A percentile compares a stretch with the other conserved stretches of the same genome.
phyloP scores from a whole-genome alignment of 2,888 invertebrate genomes.

The Acanthoscelides obtectus region DNA sequence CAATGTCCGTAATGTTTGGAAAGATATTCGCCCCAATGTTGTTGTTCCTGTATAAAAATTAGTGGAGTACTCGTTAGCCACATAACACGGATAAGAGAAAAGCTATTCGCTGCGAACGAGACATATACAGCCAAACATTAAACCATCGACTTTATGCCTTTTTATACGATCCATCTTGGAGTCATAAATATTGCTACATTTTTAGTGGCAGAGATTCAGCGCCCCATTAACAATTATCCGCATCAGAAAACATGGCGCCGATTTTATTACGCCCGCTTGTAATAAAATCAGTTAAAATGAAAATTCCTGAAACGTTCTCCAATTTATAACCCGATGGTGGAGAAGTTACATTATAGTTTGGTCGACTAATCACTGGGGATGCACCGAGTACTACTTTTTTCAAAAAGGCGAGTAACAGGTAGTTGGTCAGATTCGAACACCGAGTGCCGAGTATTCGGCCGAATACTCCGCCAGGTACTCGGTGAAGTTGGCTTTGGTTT shows the following conservation, averaged over 20 bases:
- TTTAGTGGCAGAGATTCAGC: not conserved
- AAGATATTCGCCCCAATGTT: not conserved
- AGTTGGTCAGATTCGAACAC: too few species aligned
- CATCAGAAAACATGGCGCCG: not conserved
- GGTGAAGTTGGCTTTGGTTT: too few species aligned
- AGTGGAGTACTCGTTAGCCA: not conserved
- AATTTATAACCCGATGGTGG: not conserved
- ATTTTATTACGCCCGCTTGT: not conserved
- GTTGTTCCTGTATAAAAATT: not conserved
- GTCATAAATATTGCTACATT: not conserved
- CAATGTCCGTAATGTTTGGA: not conserved
- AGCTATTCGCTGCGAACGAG: not conserved
- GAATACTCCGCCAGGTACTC: too few species aligned
- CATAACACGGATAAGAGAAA: not conserved
- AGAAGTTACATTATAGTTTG: not conserved
- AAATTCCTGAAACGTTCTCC: not conserved
- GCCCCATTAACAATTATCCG: not conserved
- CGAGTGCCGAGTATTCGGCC: too few species aligned
- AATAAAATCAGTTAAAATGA: not conserved
- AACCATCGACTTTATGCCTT: not conserved
- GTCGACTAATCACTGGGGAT: too few species aligned
- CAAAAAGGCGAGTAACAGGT: too few species aligned
- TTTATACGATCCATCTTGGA: not conserved
- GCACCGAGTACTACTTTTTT: too few species aligned
- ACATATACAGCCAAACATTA: not conserved